These are phyloP conservation scores for Phrynocephalus guinanensis DNA, from an alignment of 2,797 vertebrate species.

Conservation along the genomic window DNA sequence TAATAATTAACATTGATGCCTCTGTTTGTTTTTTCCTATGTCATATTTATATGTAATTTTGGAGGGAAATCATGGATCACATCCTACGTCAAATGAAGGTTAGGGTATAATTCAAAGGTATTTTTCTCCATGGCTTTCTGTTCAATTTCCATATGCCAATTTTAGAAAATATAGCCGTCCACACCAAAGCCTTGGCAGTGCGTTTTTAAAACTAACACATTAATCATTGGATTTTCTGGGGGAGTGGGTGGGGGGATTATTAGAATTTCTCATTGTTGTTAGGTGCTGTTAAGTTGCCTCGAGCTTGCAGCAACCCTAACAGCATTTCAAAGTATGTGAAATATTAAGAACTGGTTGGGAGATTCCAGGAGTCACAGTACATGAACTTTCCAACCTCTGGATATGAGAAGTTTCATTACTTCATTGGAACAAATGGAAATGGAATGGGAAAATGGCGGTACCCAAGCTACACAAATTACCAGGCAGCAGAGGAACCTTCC, in stretches of 20 bases:
- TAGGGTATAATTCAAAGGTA: background rate
- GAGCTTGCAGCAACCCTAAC: too few species aligned
- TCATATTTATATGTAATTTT: background rate
- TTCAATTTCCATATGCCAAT: background rate
- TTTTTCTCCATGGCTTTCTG: background rate
- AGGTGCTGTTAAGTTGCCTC: too few species aligned
- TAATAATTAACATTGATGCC: background rate
- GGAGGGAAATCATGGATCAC: background rate
- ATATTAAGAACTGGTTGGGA: too few species aligned
- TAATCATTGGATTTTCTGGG: too few species aligned
- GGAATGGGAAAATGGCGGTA: background rate
- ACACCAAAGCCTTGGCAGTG: background rate
- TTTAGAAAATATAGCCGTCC: background rate
- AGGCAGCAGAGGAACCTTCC: background rate
- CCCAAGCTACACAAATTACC: too few species aligned
- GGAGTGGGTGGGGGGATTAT: too few species aligned
- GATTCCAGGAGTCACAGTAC: too few species aligned
- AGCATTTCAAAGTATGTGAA: too few species aligned
- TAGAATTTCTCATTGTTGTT: too few species aligned
- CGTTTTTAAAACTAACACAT: background rate
- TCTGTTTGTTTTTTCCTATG: background rate
- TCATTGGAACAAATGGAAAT: background rate
- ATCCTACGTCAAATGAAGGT: background rate
- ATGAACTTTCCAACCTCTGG: too few species aligned
- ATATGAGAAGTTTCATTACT: background rate